Evolutionary conservation across 1,140 invertebrate species (phyloP), one percentile per base, ranked within the genome.

Genomic region (Zaprionus inermis): DNA sequence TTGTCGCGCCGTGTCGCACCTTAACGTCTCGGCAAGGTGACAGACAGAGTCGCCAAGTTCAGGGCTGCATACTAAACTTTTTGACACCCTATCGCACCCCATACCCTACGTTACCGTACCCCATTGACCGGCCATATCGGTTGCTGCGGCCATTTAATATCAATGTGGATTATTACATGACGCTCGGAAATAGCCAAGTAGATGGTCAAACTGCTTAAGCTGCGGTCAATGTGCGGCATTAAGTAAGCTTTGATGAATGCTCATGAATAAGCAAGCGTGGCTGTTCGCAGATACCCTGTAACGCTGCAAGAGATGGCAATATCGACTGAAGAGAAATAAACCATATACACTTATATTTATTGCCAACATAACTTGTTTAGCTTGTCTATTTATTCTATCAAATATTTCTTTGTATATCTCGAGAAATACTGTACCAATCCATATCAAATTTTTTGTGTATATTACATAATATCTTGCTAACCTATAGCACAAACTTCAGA

Each of bases 151-250:
- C 58, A 78, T 83, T 89, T 69, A 83, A 80, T 84, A 89, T 89
- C 80, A 71, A 82, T 82, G 79, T 34, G 76, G 76, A 79, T 83
- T 77, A 81, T 79, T 71, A 72, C 52, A 79, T 69, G 65, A 69
- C 71, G 51, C 54, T 60, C 14, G 7, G 49, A 80, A 78, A 84
- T 74, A 71, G 65, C 74, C 58, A 74, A 76, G 56, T 46, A 70
- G 79, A 83, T 82, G 83, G 76, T 83, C 72, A 77, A 88, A 89
- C 72, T 89, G 84, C 76, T 89, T 88, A 83, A 83, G 79, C 79
- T 77, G 28, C 49, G 72, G 69, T 56, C 80, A 89, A 89, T 84
- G 78, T 89, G 77, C 64, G 54, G 84, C 78, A 90, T 89, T 89
- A 89, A 89, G 85, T 90, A 72, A 82, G 85, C 85, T 89, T 84